A percentile compares a stretch with the other conserved stretches of the same genome.
Conservation (phyloP, 1,140 invertebrate genomes). For the Zaprionus davidi region DNA sequence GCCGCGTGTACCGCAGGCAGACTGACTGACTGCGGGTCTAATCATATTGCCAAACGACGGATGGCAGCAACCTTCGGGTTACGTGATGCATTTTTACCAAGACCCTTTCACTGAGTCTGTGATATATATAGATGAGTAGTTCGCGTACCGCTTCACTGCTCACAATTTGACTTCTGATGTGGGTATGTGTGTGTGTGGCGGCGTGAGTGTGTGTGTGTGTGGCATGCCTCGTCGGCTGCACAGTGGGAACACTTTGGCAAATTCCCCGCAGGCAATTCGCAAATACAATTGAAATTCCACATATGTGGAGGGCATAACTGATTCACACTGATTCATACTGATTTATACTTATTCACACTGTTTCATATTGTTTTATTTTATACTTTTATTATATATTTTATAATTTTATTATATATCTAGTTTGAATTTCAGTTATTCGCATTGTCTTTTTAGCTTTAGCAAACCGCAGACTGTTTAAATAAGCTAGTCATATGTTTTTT, state of each 20-base stretch:
- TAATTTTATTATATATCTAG: neutral
- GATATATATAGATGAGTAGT: conserved; percentile 33
- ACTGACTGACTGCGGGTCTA: conserved; percentile 59
- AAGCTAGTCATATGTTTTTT: neutral
- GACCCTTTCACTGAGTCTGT: conserved; percentile 36
- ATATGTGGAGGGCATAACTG: neutral
- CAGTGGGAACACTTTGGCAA: conserved; percentile 50
- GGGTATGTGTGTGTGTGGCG: conserved; percentile 45
- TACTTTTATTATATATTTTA: neutral
- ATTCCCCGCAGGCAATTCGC: conserved; percentile 15
- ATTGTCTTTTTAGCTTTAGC: neutral
- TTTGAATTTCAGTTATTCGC: neutral
- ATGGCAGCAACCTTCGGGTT: conserved; percentile 55
- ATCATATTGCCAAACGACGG: conserved; percentile 69
- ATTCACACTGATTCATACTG: too few species aligned
- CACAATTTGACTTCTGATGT: conserved; percentile 75
- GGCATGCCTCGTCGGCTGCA: conserved; percentile 47
- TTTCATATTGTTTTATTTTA: too few species aligned
- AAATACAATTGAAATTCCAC: neutral
- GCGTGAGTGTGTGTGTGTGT: conserved; percentile 20
- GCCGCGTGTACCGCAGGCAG: conserved; percentile 14
- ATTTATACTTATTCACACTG: too few species aligned
- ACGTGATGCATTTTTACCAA: conserved; percentile 78
- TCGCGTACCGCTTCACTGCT: conserved; percentile 51
- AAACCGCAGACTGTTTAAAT: neutral